Base-by-base conservation (phyloP, 2,797 vertebrate genomes). In the Amniataba percoides region DNA sequence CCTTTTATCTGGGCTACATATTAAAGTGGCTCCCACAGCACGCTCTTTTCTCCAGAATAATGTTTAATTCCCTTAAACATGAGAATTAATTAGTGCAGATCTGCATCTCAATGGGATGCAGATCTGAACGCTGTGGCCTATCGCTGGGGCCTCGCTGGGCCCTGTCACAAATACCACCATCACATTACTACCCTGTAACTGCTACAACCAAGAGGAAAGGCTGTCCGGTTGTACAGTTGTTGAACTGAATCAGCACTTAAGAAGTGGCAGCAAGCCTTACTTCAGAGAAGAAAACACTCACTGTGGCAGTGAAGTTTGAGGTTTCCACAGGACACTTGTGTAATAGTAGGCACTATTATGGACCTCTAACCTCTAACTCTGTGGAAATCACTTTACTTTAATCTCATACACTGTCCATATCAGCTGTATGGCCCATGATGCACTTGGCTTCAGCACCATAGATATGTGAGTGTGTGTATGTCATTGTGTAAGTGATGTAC, bases 81-180 rank as follows among this genome's bases (percentile, higher is more conserved):
- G 92, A 94, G 91, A 95, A 92, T 93, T 95, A 95, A 96, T 96
- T 95, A 95, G 81, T 18, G 1, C 76, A 90, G 87, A 96, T 95
- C 93, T 96, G 84, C 94, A 95, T 95, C 87, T 94, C 74, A 95
- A 96, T 94, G 89, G 92, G n/a, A 92, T 11, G 92, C 74, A 23
- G 74, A 48, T 31, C 82, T 71, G 56, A 78, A 49, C 67, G 43
- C 19, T 77, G 74, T 43, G 78, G 89, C 89, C 86, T 9, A 5
- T 0, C 25, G 7, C 59, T 0, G 42, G 4, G 40, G 70, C 73
- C 66, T 72, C 46, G 46, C 36, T 16, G 23, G 43, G 39, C 43
- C 52, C 60, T 52, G 45, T 62, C 83, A 71, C 83, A 62, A 66
- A 74, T 58, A 58, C 58, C 6, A 8, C 55, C 19, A 3, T 65